Percentiles rank a stretch among this genome's conserved stretches.
phyloP scores from a whole-genome alignment of 2,888 invertebrate genomes.

The Lucinisca nassula region DNA sequence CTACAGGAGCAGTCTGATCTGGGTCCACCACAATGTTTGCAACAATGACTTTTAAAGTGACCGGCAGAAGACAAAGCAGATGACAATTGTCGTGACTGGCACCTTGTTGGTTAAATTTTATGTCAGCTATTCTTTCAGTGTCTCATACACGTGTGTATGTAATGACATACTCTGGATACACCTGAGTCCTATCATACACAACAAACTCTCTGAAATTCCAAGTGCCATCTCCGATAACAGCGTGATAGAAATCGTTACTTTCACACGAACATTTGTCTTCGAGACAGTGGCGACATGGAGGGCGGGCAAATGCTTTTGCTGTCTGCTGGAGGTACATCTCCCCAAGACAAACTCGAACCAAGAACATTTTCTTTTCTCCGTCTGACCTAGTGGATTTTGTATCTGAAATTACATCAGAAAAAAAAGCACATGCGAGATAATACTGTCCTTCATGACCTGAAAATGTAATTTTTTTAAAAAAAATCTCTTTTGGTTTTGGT shows the following conservation, averaged over 20 bases:
- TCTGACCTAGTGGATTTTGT: slow-evolving; percentile 42
- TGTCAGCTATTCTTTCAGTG: too few species aligned
- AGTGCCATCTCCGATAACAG: slow-evolving; percentile 68
- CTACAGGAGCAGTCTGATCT: too few species aligned
- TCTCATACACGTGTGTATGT: slow-evolving; percentile 57
- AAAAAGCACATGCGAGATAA: too few species aligned
- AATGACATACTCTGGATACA: slow-evolving; percentile 78
- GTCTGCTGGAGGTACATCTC: slow-evolving; percentile 51
- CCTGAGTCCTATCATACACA: slow-evolving; percentile 71
- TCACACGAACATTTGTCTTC: slow-evolving; percentile 63
- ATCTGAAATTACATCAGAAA: slow-evolving; percentile 70
- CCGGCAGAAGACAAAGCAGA: too few species aligned
- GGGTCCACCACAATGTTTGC: too few species aligned
- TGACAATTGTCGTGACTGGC: too few species aligned
- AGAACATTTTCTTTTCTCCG: slow-evolving; percentile 70
- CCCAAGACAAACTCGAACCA: slow-evolving; percentile 71
- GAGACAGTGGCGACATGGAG: slow-evolving; percentile 65
- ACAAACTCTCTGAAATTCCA: slow-evolving; percentile 79
- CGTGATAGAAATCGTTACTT: slow-evolving; percentile 62
- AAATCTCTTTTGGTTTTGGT: too few species aligned
- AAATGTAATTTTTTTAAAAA: too few species aligned
- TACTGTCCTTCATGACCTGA: too few species aligned
- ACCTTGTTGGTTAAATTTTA: too few species aligned
- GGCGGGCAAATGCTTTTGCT: slow-evolving; percentile 45
- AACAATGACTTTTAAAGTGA: too few species aligned